Conservation (phyloP, 2,113 vertebrate species). For the Pelodiscus sinensis region DNA sequence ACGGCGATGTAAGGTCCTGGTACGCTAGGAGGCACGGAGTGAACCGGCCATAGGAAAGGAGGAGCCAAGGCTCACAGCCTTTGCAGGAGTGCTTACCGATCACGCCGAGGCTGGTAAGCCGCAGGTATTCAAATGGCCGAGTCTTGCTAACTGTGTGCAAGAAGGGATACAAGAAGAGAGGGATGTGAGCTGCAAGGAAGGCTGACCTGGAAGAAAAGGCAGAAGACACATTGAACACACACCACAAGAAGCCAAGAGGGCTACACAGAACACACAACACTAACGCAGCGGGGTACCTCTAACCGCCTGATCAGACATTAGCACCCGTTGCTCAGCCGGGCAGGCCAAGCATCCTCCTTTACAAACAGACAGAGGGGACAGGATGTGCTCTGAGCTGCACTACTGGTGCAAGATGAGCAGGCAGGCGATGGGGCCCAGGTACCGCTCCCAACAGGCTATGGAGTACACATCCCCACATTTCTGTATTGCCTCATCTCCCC, state of each 20-base stretch:
- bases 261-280: neutral
- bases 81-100: constrained; percentile 83
- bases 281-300: neutral
- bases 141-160: constrained; percentile 99
- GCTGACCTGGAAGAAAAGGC: constrained; percentile 85
- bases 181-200: constrained; percentile 96
- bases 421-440: neutral
- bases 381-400: neutral
- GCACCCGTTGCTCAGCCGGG: neutral
- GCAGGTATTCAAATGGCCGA: constrained; percentile 94
- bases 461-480: fast-evolving
- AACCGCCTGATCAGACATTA: neutral
- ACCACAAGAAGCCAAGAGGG: neutral
- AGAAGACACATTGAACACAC: neutral
- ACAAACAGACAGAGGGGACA: fast-evolving
- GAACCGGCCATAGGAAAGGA: neutral
- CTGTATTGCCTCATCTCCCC: neutral
- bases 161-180: constrained; percentile 96
- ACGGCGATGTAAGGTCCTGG: neutral
- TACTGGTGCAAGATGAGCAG: neutral
- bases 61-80: neutral
- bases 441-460: neutral
- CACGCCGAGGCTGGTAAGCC: constrained; percentile 96
- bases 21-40: neutral
- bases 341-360: neutral